Evolutionary conservation across 2,888 invertebrate species (phyloP), one percentile per base, ranked within the genome.

Genomic region (Luffia ferchaultella): DNA sequence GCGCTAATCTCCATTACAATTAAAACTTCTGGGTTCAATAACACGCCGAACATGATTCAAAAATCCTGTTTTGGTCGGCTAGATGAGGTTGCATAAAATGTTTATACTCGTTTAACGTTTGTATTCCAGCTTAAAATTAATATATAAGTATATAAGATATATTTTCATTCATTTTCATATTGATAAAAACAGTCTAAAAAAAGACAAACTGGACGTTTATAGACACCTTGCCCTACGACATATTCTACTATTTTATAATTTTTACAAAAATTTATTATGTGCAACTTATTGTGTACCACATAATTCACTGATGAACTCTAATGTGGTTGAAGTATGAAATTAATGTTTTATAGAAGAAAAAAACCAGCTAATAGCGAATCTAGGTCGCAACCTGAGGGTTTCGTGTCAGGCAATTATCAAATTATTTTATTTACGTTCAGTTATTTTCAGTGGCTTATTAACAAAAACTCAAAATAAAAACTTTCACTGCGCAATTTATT

Each of bases 1-100:
- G 64, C 59, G 60, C 65, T 78, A 76, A 80, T 82, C 80, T 80
- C 74, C 73, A 74, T 76, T 77, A 80, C 80, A 83, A 80, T 83
- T 82, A 80, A 79, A 76, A 76, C 73, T 64, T 68, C 67, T 65
- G 67, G 66, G 70, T 70, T 68, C 67, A 65, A 70, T 62, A 65
- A 62, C 70, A 61, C 55, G 54, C 52, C 53, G 58, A 51, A 67
- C 18, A 20, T 49, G 49, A 43, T 40, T 43, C 18, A 17, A 19
- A 16, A 49, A 43, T 49, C 42, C 19, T 19, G 30, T 30, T 30
- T 30, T 12, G 30, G 30, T 12, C 30, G 30, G 30, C 30, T 7
- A 12, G 30, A 12, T 30, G 30, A 30, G 30, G 12, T 30, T 7
- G 30, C 30, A 30, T 30, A 30, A 30, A n/a, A 30, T 30, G 5